Evolutionary conservation across 2,797 vertebrate species (phyloP).

Genomic region (Protonibea diacanthus): DNA sequence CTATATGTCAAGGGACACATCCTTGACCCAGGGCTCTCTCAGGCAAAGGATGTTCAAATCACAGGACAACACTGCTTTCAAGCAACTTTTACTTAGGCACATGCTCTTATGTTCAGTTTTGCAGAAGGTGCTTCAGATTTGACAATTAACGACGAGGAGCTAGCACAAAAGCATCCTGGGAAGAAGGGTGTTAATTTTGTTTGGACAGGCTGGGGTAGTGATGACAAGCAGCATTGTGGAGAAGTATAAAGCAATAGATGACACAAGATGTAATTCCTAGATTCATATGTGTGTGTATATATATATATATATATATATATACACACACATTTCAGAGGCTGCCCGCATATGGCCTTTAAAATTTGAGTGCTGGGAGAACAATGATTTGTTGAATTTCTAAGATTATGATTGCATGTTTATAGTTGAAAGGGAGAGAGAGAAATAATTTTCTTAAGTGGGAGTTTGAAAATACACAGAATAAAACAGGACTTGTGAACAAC

Average conservation of each 20-base stretch:
- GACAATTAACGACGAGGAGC: constrained; percentile 26
- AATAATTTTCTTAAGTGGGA: background rate
- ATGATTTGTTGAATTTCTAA: constrained; percentile 9
- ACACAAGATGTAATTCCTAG: constrained; percentile 4
- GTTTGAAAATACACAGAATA: background rate
- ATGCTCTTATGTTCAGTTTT: constrained; percentile 3
- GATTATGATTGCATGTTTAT: background rate
- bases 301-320: too few relatives aligned
- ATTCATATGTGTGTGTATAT: too few relatives aligned
- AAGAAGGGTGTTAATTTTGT: constrained; percentile 30
- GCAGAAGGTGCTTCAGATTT: constrained; percentile 34
- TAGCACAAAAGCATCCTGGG: background rate
- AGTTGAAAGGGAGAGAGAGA: background rate
- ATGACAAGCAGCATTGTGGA: constrained; percentile 13
- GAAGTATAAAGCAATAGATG: constrained; percentile 15
- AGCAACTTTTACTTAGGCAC: constrained; percentile 24
- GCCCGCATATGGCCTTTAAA: background rate
- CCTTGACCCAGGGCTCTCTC: constrained; percentile 38
- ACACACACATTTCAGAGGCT: background rate
- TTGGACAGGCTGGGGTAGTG: constrained; percentile 25
- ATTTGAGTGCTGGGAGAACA: constrained; percentile 11
- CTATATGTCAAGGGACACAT: constrained; percentile 47
- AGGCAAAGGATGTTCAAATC: constrained; percentile 24
- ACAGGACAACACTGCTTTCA: constrained; percentile 19
- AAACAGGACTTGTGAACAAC: background rate